Evolutionary conservation across 2,797 vertebrate genomes (phyloP), one percentile per base, ranked within the genome.

Genomic region (Esox masquinongy): DNA sequence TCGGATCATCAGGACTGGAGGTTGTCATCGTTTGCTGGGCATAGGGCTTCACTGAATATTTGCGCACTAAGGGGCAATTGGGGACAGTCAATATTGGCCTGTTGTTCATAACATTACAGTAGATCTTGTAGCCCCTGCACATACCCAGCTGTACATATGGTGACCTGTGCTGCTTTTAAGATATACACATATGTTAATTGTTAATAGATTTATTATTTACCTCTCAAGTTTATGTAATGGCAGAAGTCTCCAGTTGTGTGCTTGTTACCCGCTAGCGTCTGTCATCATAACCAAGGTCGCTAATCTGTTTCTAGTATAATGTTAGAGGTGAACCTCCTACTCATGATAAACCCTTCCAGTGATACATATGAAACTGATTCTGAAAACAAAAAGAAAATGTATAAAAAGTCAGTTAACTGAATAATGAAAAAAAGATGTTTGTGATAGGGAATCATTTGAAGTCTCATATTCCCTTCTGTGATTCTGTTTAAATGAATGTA

Each of bases 401-500:
- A 79, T 47, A 75, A 77, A 61, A 72, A 56, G 26, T 16, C 8
- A 17, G 15, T 31, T n/a, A 66, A 66, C 24, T 15, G 26, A 31
- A 66, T 66, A 66, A 29, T 66, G 26, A 3, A 66, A 66, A n/a
- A 31, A 31, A 66, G 29, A 17, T 31, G 63, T 66, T 22, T 29
- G 75, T 79, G 71, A 83, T 70, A 72, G 81, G 82, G 79, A 88
- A 75, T 82, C 31, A 92, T 92, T 91, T 90, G 88, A 84, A 90
- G 91, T 91, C 74, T 85, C 79, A 86, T 89, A 88, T 88, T 84
- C 82, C 88, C 83, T 24, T 4, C 56, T 90, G 90, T 63, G 24
- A 61, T 31, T 47, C 56, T 92, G 88, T 88, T 34, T 67, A 31
- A 66, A 89, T 89, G 92, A 93, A 92, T 93, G 91, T 93, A 92